Percentiles rank a stretch among this genome's conserved stretches.
Conservation (phyloP, 2,113 vertebrate species). For the Psettodes erumei region DNA sequence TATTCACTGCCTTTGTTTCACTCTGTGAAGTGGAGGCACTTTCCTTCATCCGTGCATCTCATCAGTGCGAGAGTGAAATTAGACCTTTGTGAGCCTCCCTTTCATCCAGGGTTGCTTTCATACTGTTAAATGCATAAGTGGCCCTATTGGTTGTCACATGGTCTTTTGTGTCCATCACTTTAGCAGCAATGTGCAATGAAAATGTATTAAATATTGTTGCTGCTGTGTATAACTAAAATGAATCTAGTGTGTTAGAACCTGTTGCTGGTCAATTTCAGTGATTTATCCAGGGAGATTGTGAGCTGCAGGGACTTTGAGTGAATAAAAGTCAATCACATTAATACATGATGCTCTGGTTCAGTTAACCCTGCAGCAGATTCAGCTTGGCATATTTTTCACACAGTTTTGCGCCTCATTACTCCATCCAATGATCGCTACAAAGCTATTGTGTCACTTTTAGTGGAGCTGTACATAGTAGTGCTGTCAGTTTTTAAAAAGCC, state of each 20-base stretch:
- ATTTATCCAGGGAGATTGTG: background rate
- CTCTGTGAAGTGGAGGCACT: slow-evolving; percentile 30
- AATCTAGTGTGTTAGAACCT: background rate
- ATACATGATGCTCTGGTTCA: background rate
- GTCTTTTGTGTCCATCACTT: slow-evolving; percentile 27
- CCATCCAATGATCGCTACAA: background rate
- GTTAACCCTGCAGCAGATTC: background rate
- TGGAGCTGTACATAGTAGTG: background rate
- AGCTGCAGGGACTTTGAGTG: background rate
- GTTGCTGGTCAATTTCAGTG: background rate
- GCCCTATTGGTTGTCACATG: slow-evolving; percentile 15
- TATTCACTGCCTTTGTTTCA: slow-evolving; percentile 66
- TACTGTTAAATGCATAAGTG: slow-evolving; percentile 50
- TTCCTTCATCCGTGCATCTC: slow-evolving; percentile 36
- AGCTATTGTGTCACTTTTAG: background rate
- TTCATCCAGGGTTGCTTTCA: slow-evolving; percentile 57
- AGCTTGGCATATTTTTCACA: background rate
- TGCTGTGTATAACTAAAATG: background rate
- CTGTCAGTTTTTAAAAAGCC: background rate
- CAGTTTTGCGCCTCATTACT: background rate
- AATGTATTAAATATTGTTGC: background rate
- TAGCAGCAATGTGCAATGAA: background rate
- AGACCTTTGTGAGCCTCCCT: slow-evolving; percentile 59
- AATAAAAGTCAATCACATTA: background rate
- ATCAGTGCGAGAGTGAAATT: slow-evolving; percentile 52